Percentiles rank a stretch among this genome's conserved stretches.
These are phyloP conservation scores for Pseudochromis fuscus DNA, from an alignment of 2,797 vertebrate species.

Conservation along the genomic window DNA sequence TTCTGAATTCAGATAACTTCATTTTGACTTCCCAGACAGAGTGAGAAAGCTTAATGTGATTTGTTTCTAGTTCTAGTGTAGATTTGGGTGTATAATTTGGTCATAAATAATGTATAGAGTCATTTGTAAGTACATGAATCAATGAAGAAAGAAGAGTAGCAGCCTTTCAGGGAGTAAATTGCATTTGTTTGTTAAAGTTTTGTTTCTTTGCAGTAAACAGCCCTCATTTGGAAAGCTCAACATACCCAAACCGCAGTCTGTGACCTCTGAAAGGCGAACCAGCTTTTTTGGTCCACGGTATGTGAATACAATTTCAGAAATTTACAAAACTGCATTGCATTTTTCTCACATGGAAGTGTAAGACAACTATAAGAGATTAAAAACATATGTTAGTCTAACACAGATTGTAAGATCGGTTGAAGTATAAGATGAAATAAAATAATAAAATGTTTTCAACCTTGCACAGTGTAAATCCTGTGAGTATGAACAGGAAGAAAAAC, in stretches of 20 bases:
- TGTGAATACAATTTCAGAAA: constrained; percentile 11
- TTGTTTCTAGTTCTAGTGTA: too few species aligned
- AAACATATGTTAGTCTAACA: neutral
- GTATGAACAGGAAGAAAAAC: neutral
- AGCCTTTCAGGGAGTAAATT: neutral
- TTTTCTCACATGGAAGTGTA: neutral
- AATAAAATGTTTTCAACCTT: neutral
- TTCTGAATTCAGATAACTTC: too few species aligned
- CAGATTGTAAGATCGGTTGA: neutral
- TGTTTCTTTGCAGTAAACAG: constrained; percentile 84
- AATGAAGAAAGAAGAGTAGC: neutral
- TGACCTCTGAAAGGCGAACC: constrained; percentile 90
- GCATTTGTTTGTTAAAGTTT: neutral
- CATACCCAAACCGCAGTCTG: constrained; percentile 85
- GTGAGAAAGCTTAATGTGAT: too few species aligned
- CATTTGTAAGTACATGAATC: neutral
- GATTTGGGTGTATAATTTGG: too few species aligned
- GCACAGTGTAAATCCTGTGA: neutral
- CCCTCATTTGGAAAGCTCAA: constrained; percentile 90
- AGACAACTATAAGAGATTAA: neutral
- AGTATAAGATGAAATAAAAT: neutral
- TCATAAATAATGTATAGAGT: neutral
- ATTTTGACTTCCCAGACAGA: too few species aligned
- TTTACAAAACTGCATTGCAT: neutral
- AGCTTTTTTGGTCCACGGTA: constrained; percentile 88